Evolutionary conservation across 2,797 vertebrate genomes (phyloP).

Genomic region (Huso huso): DNA sequence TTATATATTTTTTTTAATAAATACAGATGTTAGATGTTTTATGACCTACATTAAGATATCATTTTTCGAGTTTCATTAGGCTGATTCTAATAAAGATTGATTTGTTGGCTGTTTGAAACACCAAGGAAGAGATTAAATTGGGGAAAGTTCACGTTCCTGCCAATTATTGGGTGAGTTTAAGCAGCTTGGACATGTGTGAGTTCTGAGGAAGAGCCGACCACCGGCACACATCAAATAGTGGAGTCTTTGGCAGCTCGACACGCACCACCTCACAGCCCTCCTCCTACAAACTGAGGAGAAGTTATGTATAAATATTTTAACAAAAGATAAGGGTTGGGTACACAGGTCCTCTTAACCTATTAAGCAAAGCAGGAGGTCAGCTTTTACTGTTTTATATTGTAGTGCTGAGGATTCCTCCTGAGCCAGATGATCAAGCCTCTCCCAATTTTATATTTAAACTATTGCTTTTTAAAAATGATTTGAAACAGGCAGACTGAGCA

Average conservation of each 20-base stretch:
- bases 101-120: slow-evolving; percentile 7
- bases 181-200: slow-evolving; percentile 12
- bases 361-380: no score
- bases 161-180: slow-evolving; percentile 19
- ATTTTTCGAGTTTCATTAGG: slow-evolving; percentile 10
- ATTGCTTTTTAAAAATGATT: no score
- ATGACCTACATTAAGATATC: slow-evolving; percentile 13
- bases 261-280: slow-evolving; percentile 26
- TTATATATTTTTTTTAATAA: no score
- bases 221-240: slow-evolving; percentile 22
- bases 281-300: slow-evolving; percentile 22
- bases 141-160: slow-evolving; percentile 13
- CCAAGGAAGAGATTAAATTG: neutral
- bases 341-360: slow-evolving; percentile 26
- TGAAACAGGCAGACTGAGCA: no score
- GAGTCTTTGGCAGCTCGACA: slow-evolving; percentile 16
- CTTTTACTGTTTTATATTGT: no score
- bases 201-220: slow-evolving; percentile 16
- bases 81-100: slow-evolving; percentile 18
- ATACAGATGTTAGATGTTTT: slow-evolving; percentile 18
- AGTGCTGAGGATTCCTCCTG: no score
- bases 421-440: no score
- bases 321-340: slow-evolving; percentile 30
- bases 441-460: no score
- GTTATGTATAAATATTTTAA: slow-evolving; percentile 36